Percentiles rank a stretch among this genome's conserved stretches.
Conservation (phyloP, 2,113 vertebrate species). For the Hucho hucho region DNA sequence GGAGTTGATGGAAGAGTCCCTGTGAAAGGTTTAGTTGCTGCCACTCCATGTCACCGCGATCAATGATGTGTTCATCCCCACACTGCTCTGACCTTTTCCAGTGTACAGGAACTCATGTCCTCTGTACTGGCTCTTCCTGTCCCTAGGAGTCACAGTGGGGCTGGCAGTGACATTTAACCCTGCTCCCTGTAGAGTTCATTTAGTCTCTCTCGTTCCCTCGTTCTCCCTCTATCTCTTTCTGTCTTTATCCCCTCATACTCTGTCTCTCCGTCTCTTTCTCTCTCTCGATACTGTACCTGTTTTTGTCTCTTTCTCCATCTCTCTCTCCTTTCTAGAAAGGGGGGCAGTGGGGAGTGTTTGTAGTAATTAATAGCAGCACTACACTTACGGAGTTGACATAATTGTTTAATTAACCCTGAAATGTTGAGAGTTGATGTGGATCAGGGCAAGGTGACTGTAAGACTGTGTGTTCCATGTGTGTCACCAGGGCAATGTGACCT, state of each 20-base stretch:
- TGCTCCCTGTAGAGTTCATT: slow-evolving; percentile 32
- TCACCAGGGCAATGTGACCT: slow-evolving; percentile 86
- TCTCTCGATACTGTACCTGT: slow-evolving; percentile 41
- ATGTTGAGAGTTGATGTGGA: slow-evolving; percentile 8
- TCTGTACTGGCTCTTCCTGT: slow-evolving; percentile 33
- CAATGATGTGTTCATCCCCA: slow-evolving; percentile 41
- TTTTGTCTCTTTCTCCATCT: background rate
- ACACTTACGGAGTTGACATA: background rate
- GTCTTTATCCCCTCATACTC: too few species aligned
- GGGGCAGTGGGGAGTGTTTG: too few species aligned
- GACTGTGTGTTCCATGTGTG: slow-evolving; percentile 44
- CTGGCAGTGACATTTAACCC: slow-evolving; percentile 53
- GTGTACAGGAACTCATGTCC: slow-evolving; percentile 36
- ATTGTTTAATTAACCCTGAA: slow-evolving; percentile 16
- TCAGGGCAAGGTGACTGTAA: slow-evolving; percentile 20
- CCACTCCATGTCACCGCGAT: slow-evolving; percentile 30
- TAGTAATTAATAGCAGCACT: slow-evolving; percentile 12
- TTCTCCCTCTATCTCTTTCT: background rate
- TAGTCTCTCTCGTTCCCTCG: background rate
- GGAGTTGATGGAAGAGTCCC: background rate
- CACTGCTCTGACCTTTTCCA: slow-evolving; percentile 49
- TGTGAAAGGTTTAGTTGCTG: slow-evolving; percentile 17
- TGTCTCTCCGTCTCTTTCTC: too few species aligned
- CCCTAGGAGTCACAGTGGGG: slow-evolving; percentile 13
- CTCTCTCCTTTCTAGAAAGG: background rate